Base-by-base conservation (phyloP, 2,888 invertebrate genomes). In the Netelia melanura region DNA sequence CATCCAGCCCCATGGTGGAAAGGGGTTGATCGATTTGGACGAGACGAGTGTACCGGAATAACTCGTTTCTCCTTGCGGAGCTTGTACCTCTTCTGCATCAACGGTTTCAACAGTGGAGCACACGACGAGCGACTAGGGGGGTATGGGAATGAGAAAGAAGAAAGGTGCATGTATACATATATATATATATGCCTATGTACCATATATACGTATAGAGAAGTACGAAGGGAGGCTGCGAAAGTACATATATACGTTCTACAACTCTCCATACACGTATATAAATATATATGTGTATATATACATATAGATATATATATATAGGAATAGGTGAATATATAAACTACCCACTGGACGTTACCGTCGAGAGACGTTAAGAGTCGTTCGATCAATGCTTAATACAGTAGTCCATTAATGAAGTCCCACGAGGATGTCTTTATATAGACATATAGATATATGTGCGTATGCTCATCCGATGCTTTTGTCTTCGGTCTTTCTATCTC, bases 11-110 rank as follows among this genome's bases (percentile, higher is more conserved):
- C 74, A 83, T 71, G 83, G 62, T 68, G 74, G 81, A 77, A 79
- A 85, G 86, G 81, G 79, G 83, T 81, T 81, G 79, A 86, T 85
- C 85, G 85, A 85, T 85, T 85, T 85, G 85, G 85, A 79, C 82
- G 85, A 85, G 85, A 85, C 85, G 85, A 85, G 85, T 85, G 79
- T 85, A 85, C 85, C 85, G 85, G 85, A 85, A 85, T 85, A 85
- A 85, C 85, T 85, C 82, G 85, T 85, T 85, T 85, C 85, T 85
- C 82, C 85, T 85, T 85, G 82, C 85, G 79, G 79, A 79, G 85
- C 79, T 85, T 85, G 85, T 85, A 61, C 84, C 85, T 85, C 85
- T 85, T 85, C 79, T 76, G 79, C 85, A 85, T 85, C 85, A 82
- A 79, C 82, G 85, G 79, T 71, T 85, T 52, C 71, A 79, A 85